phyloP scores from a whole-genome alignment of 2,888 invertebrate species.

The Coecobrya sp. region DNA sequence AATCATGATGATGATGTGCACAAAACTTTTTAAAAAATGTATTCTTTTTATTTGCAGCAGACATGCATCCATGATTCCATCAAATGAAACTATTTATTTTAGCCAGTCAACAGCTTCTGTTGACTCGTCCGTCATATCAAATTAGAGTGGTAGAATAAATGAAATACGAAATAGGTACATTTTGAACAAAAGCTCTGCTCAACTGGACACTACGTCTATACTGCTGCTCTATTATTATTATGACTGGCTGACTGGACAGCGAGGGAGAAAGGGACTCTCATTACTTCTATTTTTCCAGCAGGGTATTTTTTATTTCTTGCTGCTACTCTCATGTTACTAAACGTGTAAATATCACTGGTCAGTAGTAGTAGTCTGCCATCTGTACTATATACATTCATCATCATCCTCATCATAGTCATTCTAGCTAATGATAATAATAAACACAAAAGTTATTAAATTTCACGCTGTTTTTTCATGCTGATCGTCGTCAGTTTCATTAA shows the following conservation, averaged over 20 bases:
- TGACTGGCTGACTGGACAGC: conserved; percentile 36
- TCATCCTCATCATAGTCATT: background rate
- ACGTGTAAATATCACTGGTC: background rate
- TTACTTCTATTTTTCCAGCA: conserved; percentile 29
- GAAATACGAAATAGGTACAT: conserved; percentile 31
- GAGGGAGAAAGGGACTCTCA: background rate
- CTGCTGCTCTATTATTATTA: conserved; percentile 27
- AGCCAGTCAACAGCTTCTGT: conserved; percentile 64
- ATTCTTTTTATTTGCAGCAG: conserved; percentile 37
- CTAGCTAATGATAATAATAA: conserved; percentile 48
- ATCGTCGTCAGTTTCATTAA: conserved; percentile 55
- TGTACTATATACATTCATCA: conserved; percentile 4
- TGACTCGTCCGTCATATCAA: conserved; percentile 59
- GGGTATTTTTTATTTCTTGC: background rate
- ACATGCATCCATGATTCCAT: conserved; percentile 51
- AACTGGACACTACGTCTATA: background rate
- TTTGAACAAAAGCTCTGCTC: background rate
- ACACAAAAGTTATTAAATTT: conserved; percentile 68
- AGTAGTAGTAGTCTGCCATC: conserved; percentile 46
- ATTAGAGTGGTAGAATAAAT: conserved; percentile 18
- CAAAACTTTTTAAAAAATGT: conserved; percentile 48
- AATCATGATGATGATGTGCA: conserved; percentile 44
- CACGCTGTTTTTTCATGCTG: conserved; percentile 66
- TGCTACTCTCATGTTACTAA: conserved; percentile 3
- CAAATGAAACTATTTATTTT: conserved; percentile 66